These are phyloP conservation scores for Phymatocera aterrima DNA, from an alignment of 2,888 invertebrate species.

Conservation along the genomic window DNA sequence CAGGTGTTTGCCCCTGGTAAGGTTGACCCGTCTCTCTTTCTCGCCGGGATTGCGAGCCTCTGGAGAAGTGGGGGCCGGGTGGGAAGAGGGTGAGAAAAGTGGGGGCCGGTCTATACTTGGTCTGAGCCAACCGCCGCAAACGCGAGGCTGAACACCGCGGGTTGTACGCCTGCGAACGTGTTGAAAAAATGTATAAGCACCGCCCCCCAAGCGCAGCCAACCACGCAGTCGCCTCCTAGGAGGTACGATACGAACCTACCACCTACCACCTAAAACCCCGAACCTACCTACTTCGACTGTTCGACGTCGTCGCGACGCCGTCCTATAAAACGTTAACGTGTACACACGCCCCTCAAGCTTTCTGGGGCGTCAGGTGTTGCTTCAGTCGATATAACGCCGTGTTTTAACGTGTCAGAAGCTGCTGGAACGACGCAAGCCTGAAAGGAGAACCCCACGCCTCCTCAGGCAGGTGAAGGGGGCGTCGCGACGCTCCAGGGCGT, in stretches of 20 bases:
- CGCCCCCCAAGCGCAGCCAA: constrained; percentile 66
- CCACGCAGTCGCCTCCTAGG: constrained; percentile 58
- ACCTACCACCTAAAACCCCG: constrained; percentile 12
- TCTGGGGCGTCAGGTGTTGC: constrained; percentile 26
- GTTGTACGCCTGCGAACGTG: constrained; percentile 66
- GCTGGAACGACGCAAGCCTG: constrained; percentile 20
- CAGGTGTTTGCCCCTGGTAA: not conserved
- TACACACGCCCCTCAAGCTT: constrained; percentile 29
- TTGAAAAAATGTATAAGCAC: constrained; percentile 61
- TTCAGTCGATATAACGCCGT: constrained; percentile 18
- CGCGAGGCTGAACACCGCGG: constrained; percentile 56
- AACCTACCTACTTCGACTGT: not conserved
- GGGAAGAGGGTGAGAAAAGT: constrained; percentile 36
- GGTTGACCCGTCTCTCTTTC: not conserved
- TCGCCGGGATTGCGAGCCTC: not conserved
- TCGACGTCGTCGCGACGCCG: constrained; percentile 42
- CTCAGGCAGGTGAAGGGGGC: constrained; percentile 15
- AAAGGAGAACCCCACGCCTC: constrained; percentile 15
- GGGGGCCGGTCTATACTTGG: constrained; percentile 40
- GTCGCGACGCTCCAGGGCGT: constrained; percentile 12
- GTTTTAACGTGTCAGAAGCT: not conserved
- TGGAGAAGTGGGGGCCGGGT: not conserved
- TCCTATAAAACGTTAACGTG: constrained; percentile 31
- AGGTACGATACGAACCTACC: constrained; percentile 49
- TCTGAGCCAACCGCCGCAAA: constrained; percentile 58